Conservation (phyloP, 1,140 invertebrate species). For the Telenomus remus region DNA sequence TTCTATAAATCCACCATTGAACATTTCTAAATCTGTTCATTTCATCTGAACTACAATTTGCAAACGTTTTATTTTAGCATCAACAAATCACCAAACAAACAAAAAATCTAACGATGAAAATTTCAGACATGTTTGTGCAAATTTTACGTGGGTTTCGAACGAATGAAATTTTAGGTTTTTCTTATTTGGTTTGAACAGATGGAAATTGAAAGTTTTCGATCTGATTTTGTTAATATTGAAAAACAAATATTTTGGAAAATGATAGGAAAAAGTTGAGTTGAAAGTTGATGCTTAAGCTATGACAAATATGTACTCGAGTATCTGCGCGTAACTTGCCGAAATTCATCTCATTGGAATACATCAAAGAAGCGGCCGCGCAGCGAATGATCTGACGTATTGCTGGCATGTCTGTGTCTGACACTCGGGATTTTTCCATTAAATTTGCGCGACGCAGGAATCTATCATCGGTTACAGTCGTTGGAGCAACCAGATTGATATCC, state of each 20-base stretch:
- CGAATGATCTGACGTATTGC: conserved; percentile 74
- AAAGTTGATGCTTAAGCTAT: neutral
- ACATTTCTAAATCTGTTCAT: too few species aligned
- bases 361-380: conserved; percentile 59
- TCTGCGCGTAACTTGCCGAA: conserved; percentile 26
- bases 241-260: neutral
- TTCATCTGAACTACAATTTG: too few species aligned
- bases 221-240: too few species aligned
- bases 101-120: too few species aligned
- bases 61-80: too few species aligned
- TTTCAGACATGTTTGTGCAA: too few species aligned
- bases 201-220: too few species aligned
- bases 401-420: conserved; percentile 73
- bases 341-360: conserved; percentile 52
- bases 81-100: too few species aligned
- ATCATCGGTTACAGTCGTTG: conserved; percentile 71
- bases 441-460: conserved; percentile 73
- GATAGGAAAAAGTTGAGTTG: neutral
- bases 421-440: conserved; percentile 76
- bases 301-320: conserved; percentile 30
- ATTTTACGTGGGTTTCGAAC: too few species aligned
- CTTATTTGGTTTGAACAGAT: too few species aligned
- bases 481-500: conserved; percentile 68
- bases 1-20: too few species aligned
- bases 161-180: too few species aligned